A percentile compares a stretch with the other conserved stretches of the same genome.
Conservation (phyloP, 2,113 vertebrate genomes). For the Hyperopisus bebe region DNA sequence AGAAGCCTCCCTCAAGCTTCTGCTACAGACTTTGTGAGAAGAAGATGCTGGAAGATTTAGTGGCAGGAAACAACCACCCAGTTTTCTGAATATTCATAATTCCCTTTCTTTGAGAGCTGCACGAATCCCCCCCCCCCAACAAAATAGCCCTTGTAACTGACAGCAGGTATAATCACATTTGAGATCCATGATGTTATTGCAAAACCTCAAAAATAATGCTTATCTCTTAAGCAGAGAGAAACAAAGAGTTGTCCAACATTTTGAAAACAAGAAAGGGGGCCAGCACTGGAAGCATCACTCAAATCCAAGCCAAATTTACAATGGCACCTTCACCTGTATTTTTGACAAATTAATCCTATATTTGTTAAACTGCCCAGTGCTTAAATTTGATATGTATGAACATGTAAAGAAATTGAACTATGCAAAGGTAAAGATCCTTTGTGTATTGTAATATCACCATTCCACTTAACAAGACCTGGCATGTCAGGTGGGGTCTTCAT, state of each 20-base stretch:
- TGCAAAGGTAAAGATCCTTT: not conserved
- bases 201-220: not conserved
- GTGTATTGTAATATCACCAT: not conserved
- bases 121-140: not conserved
- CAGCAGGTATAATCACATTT: not conserved
- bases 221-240: not conserved
- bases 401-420: not conserved
- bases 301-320: not conserved
- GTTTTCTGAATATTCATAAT: not conserved
- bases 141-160: conserved; percentile 42
- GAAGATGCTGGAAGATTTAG: not conserved
- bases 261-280: not conserved
- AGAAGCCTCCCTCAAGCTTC: not conserved
- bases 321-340: not conserved
- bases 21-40: not conserved
- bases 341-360: conserved; percentile 10
- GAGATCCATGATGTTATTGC: not conserved
- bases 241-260: not conserved
- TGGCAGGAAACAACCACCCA: not conserved
- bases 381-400: not conserved
- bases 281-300: not conserved
- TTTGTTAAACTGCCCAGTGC: conserved; percentile 1
- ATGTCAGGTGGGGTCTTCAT: not conserved
- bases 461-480: not conserved
- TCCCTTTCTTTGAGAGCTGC: not conserved